phyloP scores from a whole-genome alignment of 2,888 invertebrate species.

The Isotomurus palustris region DNA sequence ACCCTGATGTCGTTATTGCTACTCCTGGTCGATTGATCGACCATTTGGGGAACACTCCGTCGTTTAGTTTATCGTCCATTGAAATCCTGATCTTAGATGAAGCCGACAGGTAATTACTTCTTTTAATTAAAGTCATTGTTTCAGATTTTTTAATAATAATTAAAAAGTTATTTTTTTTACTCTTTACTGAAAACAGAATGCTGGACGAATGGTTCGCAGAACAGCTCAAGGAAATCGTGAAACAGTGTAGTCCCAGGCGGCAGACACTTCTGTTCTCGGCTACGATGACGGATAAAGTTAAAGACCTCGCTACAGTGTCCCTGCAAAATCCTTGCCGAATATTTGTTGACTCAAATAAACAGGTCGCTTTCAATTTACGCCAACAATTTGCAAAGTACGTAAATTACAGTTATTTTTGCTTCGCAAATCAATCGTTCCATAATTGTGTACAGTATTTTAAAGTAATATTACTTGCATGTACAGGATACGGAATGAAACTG shows the following conservation, averaged over 20 bases:
- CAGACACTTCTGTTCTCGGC: conserved; percentile 98
- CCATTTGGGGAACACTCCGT: conserved; percentile 91
- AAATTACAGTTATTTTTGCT: background rate
- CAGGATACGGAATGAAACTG: conserved; percentile 82
- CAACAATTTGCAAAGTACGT: conserved; percentile 85
- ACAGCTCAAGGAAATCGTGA: conserved; percentile 97
- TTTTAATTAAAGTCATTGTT: too few relatives aligned
- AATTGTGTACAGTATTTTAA: background rate
- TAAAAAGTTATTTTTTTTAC: too few relatives aligned
- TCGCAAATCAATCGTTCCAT: background rate
- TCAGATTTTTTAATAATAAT: too few relatives aligned
- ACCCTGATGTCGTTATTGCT: conserved; percentile 95
- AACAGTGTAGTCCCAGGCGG: conserved; percentile 80
- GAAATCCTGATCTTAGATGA: conserved; percentile 60
- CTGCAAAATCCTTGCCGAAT: conserved; percentile 87
- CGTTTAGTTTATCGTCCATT: conserved; percentile 80
- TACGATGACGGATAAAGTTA: conserved; percentile 97
- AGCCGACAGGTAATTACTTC: too few relatives aligned
- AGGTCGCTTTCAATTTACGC: conserved; percentile 88
- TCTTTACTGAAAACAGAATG: too few relatives aligned
- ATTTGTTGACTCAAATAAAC: conserved; percentile 93
- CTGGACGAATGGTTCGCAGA: conserved; percentile 97
- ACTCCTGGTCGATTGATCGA: conserved; percentile 97
- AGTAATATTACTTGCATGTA: conserved; percentile 14
- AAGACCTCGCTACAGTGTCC: conserved; percentile 89